phyloP scores from a whole-genome alignment of 2,888 invertebrate genomes.

The Laothoe populi region DNA sequence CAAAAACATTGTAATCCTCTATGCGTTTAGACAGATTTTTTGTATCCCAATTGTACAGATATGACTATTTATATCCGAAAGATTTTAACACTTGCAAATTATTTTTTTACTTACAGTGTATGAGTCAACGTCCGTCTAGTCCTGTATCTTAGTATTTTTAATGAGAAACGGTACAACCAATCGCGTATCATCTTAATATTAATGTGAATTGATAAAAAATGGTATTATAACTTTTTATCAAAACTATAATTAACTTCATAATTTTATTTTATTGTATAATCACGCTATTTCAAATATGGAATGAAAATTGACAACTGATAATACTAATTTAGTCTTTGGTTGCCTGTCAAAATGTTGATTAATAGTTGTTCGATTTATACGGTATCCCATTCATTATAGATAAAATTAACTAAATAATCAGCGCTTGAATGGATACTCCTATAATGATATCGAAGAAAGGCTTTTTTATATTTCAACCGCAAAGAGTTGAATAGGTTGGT shows the following conservation, averaged over 20 bases:
- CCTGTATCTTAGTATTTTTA: constrained; percentile 4
- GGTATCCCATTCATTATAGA: no score
- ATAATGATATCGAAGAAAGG: no score
- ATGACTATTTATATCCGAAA: not conserved
- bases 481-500: no score
- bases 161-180: constrained; percentile 15
- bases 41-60: not conserved
- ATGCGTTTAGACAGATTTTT: no score
- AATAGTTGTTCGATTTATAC: not conserved
- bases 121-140: constrained; percentile 1
- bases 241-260: constrained; percentile 4
- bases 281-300: constrained; percentile 8
- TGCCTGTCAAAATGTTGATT: not conserved
- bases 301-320: not conserved
- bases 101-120: not conserved
- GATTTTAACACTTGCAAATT: constrained; percentile 23
- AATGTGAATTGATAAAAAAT: constrained; percentile 19
- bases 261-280: constrained; percentile 9
- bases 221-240: not conserved
- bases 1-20: no score
- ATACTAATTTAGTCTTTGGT: not conserved
- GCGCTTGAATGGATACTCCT: no score
- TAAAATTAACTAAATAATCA: no score
- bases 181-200: constrained; percentile 10
- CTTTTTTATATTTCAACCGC: no score